Percentiles rank a stretch among this genome's conserved stretches.
These are phyloP conservation scores for Zygogramma bicolorata DNA, from an alignment of 2,888 invertebrate genomes.

Conservation along the genomic window DNA sequence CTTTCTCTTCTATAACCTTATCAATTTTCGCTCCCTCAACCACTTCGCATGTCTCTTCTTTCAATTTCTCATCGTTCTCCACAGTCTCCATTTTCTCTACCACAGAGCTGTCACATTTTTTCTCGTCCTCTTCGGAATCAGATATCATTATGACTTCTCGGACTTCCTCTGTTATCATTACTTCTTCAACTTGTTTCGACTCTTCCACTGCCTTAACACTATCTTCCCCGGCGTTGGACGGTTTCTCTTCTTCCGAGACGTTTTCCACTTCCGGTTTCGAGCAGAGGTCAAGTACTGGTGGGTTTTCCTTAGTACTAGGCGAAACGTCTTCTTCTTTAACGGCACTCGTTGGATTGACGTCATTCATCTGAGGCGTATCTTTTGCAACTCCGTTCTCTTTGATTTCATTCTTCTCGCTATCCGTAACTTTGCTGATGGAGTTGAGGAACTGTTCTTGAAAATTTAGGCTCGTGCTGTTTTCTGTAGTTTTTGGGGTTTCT, in stretches of 20 bases:
- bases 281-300: not conserved
- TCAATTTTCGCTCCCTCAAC: constrained; percentile 6
- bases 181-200: not conserved
- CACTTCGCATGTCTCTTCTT: constrained; percentile 13
- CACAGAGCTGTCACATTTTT: constrained; percentile 25
- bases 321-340: not conserved
- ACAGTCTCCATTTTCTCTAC: constrained; percentile 22
- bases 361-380: not conserved
- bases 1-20: constrained; percentile 22
- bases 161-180: not conserved
- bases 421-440: constrained; percentile 37
- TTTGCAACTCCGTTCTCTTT: not conserved
- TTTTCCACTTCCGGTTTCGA: not conserved
- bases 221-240: not conserved
- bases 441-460: constrained; percentile 50
- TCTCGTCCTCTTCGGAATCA: constrained; percentile 8
- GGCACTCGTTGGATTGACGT: not conserved
- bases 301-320: not conserved
- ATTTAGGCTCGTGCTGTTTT: constrained; percentile 41
- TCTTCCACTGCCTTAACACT: not conserved
- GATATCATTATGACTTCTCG: constrained; percentile 12
- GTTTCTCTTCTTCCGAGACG: not conserved
- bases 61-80: constrained; percentile 20
- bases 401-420: not conserved
- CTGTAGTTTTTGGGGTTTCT: constrained; percentile 27